A percentile compares a stretch with the other conserved stretches of the same genome.
phyloP scores from a whole-genome alignment of 2,797 vertebrate species.

The Catharus ustulatus region DNA sequence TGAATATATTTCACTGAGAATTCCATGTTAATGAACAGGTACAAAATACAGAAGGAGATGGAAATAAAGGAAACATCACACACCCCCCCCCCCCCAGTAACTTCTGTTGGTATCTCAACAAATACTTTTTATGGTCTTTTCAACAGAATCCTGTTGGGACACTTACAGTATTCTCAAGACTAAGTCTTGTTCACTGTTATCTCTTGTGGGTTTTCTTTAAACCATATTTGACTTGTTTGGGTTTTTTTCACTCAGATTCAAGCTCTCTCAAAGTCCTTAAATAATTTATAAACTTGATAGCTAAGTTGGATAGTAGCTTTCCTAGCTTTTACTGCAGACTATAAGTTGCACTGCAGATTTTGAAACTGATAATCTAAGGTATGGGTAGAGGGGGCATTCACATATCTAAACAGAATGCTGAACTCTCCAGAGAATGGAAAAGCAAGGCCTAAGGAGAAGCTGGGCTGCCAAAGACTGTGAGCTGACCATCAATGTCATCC shows the following conservation, averaged over 20 bases:
- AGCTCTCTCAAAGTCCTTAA: background rate
- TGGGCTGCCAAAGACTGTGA: background rate
- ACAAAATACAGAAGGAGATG: background rate
- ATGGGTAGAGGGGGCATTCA: background rate
- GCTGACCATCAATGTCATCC: accelerated
- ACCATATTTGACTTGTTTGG: background rate
- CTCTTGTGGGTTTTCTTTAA: background rate
- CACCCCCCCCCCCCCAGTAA: background rate
- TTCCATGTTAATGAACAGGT: background rate
- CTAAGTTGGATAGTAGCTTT: background rate
- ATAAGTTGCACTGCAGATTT: background rate
- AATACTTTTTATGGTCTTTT: background rate
- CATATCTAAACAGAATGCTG: background rate
- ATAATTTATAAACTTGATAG: background rate
- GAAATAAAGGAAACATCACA: background rate
- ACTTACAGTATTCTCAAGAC: background rate
- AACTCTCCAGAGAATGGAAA: background rate
- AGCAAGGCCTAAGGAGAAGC: background rate
- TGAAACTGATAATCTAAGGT: background rate
- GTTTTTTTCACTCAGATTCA: background rate
- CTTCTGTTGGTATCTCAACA: background rate
- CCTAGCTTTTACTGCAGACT: background rate
- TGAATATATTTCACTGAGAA: background rate
- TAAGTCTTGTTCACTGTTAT: background rate
- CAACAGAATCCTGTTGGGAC: background rate